Evolutionary conservation across 2,888 invertebrate genomes (phyloP).

Genomic region (Notodonta dromedarius): DNA sequence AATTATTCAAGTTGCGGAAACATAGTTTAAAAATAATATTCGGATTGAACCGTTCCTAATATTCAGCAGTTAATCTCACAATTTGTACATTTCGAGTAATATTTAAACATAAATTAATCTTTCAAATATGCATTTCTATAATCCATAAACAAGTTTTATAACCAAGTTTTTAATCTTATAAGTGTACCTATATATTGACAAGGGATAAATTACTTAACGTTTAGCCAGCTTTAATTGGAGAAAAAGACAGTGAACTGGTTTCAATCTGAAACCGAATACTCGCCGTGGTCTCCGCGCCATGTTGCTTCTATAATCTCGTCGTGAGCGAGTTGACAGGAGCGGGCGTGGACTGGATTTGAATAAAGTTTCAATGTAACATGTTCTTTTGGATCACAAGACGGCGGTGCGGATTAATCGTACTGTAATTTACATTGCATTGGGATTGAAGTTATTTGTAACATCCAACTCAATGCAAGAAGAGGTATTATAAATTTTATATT

Average conservation of each 20-base stretch:
- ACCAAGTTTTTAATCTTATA: not conserved
- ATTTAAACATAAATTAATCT: not conserved
- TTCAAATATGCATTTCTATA: not conserved
- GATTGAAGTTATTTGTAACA: not conserved
- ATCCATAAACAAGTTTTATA: not conserved
- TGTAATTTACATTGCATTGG: not conserved
- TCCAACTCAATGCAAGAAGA: too few relatives aligned
- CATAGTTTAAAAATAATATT: too few relatives aligned
- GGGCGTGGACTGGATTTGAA: not conserved
- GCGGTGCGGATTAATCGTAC: not conserved
- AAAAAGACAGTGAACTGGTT: not conserved
- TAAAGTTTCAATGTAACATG: not conserved
- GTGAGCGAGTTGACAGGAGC: not conserved
- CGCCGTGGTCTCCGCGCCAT: not conserved
- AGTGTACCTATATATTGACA: not conserved
- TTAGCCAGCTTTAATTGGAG: conserved; percentile 3
- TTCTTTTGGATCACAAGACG: not conserved
- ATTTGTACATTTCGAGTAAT: too few relatives aligned
- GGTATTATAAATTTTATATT: too few relatives aligned
- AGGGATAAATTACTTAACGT: not conserved
- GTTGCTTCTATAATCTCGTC: conserved; percentile 1
- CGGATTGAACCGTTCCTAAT: too few relatives aligned
- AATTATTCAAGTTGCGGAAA: too few relatives aligned
- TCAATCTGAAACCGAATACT: not conserved
- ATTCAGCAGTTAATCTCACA: too few relatives aligned